Conservation (phyloP, 2,113 vertebrate species). For the Anseranas semipalmata region DNA sequence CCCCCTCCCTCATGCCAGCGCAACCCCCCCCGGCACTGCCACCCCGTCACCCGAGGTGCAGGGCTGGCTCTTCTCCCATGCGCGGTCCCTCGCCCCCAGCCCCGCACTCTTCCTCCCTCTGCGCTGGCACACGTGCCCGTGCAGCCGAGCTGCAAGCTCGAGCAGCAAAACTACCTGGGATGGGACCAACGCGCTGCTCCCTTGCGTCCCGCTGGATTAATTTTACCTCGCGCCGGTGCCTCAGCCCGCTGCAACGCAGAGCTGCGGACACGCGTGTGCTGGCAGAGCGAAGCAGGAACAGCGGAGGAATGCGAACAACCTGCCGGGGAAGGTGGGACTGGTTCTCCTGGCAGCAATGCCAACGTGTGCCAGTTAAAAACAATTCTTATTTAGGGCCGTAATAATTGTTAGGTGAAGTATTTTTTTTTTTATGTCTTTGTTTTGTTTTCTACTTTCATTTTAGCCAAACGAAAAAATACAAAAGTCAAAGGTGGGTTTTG, state of each 20-base stretch:
- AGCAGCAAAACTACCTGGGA: neutral
- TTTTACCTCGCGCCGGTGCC: neutral
- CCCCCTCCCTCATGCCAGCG: neutral
- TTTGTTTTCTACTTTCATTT: neutral
- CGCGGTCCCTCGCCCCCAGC: neutral
- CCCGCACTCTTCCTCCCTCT: fast-evolving
- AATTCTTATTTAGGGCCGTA: neutral
- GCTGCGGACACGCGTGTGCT: fast-evolving
- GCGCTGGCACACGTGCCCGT: fast-evolving
- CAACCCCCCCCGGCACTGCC: neutral
- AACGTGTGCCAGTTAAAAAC: neutral
- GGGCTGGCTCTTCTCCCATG: neutral
- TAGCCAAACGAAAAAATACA: neutral
- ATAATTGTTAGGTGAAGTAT: neutral
- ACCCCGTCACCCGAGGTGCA: neutral
- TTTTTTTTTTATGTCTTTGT: neutral
- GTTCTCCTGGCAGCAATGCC: constrained; percentile 13
- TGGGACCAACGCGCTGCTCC: too few relatives aligned
- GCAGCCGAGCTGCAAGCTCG: neutral
- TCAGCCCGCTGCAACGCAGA: neutral
- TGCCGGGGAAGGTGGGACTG: constrained; percentile 41
- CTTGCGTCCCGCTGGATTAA: neutral
- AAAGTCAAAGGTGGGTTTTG: neutral
- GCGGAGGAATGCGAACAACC: neutral
- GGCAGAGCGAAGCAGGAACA: neutral